Conservation (phyloP, 2,113 vertebrate genomes). For the Raphicerus campestris region DNA sequence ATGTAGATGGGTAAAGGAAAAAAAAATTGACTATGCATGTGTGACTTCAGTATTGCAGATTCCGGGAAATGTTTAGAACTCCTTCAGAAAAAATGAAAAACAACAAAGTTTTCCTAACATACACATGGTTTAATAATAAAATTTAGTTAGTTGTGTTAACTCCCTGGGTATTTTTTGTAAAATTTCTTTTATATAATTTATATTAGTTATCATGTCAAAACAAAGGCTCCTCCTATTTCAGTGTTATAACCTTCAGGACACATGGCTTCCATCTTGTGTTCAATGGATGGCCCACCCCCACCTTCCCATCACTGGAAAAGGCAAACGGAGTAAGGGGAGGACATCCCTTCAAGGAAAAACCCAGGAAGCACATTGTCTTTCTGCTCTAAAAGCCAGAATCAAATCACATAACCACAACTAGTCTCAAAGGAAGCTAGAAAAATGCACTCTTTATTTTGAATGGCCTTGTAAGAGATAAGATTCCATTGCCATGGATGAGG, state of each 20-base stretch:
- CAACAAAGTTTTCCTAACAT: neutral
- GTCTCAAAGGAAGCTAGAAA: neutral
- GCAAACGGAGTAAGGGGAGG: neutral
- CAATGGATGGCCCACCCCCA: neutral
- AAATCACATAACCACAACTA: neutral
- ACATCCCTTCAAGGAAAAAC: neutral
- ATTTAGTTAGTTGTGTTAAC: neutral
- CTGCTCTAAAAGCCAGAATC: neutral
- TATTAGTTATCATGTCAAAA: neutral
- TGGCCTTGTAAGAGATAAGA: neutral
- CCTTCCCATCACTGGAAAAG: neutral
- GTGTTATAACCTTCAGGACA: neutral
- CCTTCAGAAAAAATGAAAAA: neutral
- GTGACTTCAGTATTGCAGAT: neutral
- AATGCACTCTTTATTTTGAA: neutral
- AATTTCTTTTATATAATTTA: neutral
- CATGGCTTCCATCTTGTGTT: neutral
- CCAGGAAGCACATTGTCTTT: neutral
- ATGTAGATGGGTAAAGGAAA: neutral
- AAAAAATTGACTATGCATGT: neutral
- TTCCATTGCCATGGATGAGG: neutral
- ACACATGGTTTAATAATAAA: neutral
- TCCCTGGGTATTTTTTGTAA: neutral
- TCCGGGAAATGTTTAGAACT: neutral
- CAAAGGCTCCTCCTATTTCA: neutral